Evolutionary conservation across 2,113 vertebrate species (phyloP), one percentile per base, ranked within the genome.

Genomic region (Lasiurus borealis): DNA sequence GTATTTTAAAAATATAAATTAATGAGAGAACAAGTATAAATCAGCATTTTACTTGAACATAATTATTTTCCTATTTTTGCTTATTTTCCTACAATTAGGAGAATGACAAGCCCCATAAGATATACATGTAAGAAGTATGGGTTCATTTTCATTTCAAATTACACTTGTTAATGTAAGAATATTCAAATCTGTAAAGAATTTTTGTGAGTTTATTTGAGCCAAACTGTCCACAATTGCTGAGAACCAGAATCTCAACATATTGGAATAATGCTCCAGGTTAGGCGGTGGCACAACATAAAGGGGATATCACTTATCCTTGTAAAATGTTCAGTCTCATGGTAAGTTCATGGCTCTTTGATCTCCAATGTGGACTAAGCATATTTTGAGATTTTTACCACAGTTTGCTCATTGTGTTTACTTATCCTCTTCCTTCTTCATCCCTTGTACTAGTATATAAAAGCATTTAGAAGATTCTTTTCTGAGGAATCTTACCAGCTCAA

Each of bases 1-100:
- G 66, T 36, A 83, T 1, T 81, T 94, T n/a, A 64, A 50, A 87
- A 75, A 15, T 72, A 48, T n/a, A 78, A 93, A 40, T 50, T 80
- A 84, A 69, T 83, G 19, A 81, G 87, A 85, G n/a, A 73, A 88
- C 64, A 80, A n/a, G n/a, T n/a, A n/a, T n/a, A n/a, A 76, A 88
- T 36, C 34, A 93, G 34, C 5, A 54, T 48, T 75, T 91, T 76
- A 31, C 44, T 88, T 81, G 29, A 80, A 85, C 50, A 83, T 40
- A 83, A 76, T n/a, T 85, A 4, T 83, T 91, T 78, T 85, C 13
- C 50, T 89, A 44, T 89, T 82, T 89, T 57, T 92, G 15, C 13
- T 66, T 25, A 81, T 85, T 76, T 34, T 85, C 34, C 75, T 10
- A 31, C 8, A 52, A n/a, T 6, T 44, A 14, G 36, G 48, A 77